Percentiles rank a stretch among this genome's conserved stretches.
Conservation (phyloP, 2,113 vertebrate species). For the Aramus guarauna region DNA sequence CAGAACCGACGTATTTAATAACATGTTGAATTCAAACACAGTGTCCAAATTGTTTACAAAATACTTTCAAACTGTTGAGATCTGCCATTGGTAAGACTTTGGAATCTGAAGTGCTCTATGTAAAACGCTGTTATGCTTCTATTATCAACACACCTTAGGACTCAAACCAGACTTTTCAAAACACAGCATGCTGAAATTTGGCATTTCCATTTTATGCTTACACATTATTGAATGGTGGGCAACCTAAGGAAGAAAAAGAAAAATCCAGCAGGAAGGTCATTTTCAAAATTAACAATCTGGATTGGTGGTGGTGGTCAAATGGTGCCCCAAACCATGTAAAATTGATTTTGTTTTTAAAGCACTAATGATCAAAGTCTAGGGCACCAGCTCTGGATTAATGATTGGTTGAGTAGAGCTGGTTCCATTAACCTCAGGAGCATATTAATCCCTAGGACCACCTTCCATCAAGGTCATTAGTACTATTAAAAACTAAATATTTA, state of each 20-base stretch:
- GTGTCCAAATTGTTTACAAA: background rate
- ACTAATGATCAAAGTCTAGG: conserved; percentile 46
- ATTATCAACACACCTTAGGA: background rate
- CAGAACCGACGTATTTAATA: background rate
- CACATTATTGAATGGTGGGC: background rate
- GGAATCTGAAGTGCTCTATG: background rate
- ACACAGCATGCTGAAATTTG: background rate
- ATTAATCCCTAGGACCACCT: conserved; percentile 32
- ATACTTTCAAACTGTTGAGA: background rate
- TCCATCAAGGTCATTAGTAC: conserved; percentile 34
- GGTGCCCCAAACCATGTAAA: conserved; percentile 51
- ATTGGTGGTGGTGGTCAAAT: conserved; percentile 47
- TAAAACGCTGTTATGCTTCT: background rate
- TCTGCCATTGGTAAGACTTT: background rate
- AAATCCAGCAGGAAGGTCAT: conserved; percentile 35
- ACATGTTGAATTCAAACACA: background rate
- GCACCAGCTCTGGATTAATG: conserved; percentile 34
- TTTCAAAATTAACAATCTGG: conserved; percentile 27
- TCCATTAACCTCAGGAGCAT: conserved; percentile 49
- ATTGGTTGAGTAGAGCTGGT: conserved; percentile 13
- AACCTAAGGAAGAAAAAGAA: background rate
- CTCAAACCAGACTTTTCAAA: conserved; percentile 12
- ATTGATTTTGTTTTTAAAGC: conserved; percentile 51
- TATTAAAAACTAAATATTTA: conserved; percentile 48
- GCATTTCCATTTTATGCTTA: conserved; percentile 15